phyloP scores from a whole-genome alignment of 53 echinoderm and acorn worm genomes.

The Zoroaster sp. region DNA sequence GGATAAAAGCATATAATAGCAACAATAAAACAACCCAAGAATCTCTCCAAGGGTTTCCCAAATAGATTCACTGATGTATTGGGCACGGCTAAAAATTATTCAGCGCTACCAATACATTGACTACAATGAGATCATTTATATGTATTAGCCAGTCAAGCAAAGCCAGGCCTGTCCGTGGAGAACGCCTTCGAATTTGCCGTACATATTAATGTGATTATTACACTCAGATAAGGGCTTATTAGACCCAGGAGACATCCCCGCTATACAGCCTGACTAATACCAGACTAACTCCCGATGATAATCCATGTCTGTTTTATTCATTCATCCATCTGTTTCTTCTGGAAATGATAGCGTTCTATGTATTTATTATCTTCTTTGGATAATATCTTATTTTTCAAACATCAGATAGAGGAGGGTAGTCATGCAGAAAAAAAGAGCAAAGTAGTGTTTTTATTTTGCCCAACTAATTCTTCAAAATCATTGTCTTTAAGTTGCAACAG shows the following conservation, averaged over 20 bases:
- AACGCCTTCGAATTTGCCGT: conserved; percentile 32
- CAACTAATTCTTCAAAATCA: no score
- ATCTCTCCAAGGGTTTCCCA: neutral
- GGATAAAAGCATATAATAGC: neutral
- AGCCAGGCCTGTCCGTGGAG: conserved; percentile 27
- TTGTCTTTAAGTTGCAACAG: no score
- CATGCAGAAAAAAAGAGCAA: no score
- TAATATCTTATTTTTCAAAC: neutral
- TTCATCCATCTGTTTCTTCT: conserved; percentile 13
- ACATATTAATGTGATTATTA: conserved; percentile 52
- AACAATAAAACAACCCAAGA: neutral
- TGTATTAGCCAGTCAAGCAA: conserved; percentile 34
- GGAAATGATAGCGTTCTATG: neutral
- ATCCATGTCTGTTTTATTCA: conserved; percentile 15
- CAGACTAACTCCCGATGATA: neutral
- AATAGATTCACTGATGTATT: neutral
- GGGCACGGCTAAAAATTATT: neutral
- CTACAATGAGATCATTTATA: conserved; percentile 51
- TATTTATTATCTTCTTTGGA: neutral
- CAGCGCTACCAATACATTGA: neutral
- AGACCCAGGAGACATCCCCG: neutral
- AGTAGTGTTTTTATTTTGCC: no score
- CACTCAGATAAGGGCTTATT: conserved; percentile 34
- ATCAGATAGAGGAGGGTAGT: neutral
- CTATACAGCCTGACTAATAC: neutral